Evolutionary conservation across 2,113 vertebrate species (phyloP).

Genomic region (Scartelaos histophorus): DNA sequence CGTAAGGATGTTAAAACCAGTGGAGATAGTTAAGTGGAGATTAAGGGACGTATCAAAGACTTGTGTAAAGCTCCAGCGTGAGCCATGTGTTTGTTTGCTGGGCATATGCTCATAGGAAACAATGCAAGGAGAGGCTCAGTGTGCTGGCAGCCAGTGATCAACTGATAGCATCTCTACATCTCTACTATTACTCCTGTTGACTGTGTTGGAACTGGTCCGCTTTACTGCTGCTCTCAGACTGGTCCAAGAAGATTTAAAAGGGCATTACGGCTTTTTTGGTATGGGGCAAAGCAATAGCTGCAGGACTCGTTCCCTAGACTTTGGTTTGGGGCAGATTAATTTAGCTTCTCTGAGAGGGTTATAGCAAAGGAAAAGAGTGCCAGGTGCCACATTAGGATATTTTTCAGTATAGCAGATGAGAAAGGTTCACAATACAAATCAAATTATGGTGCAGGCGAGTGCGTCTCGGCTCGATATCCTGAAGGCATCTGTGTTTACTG

Average conservation of each 20-base stretch:
- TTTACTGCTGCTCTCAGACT: constrained; percentile 57
- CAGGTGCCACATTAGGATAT: constrained; percentile 48
- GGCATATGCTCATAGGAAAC: constrained; percentile 51
- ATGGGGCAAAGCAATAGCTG: constrained; percentile 53
- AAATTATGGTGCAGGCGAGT: constrained; percentile 48
- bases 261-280: constrained; percentile 36
- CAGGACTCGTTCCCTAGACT: constrained; percentile 49
- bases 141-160: constrained; percentile 59
- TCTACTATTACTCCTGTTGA: constrained; percentile 55
- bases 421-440: constrained; percentile 61
- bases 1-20: constrained; percentile 69
- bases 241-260: constrained; percentile 66
- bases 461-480: constrained; percentile 43
- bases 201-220: constrained; percentile 60
- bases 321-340: constrained; percentile 52
- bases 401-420: constrained; percentile 54
- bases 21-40: constrained; percentile 72
- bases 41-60: constrained; percentile 69
- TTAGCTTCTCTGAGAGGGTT: constrained; percentile 35
- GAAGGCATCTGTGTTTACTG: constrained; percentile 53
- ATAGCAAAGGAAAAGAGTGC: constrained; percentile 30
- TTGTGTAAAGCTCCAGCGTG: constrained; percentile 65
- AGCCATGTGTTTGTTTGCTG: constrained; percentile 53
- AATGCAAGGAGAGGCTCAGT: constrained; percentile 44
- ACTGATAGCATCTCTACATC: constrained; percentile 59